A percentile compares a stretch with the other conserved stretches of the same genome.
phyloP scores from a whole-genome alignment of 2,113 vertebrate genomes.

The Oxyura jamaicensis region DNA sequence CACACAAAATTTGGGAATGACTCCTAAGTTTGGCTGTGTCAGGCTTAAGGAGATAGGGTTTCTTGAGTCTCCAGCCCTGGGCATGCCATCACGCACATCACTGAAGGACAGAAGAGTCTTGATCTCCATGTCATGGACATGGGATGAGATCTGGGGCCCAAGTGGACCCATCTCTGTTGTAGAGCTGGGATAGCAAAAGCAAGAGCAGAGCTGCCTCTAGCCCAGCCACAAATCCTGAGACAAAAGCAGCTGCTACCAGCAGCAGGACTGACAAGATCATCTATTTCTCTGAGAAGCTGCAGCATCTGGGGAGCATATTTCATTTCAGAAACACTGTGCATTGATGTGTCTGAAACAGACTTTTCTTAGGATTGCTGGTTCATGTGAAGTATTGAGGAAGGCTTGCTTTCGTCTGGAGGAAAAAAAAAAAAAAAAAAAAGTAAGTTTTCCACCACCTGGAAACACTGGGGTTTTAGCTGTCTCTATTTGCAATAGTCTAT shows the following conservation, averaged over 20 bases:
- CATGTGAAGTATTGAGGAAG: background rate
- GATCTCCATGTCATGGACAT: background rate
- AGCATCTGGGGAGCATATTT: conserved; percentile 63
- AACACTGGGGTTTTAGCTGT: background rate
- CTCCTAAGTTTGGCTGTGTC: too few species aligned
- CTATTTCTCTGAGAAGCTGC: conserved; percentile 31
- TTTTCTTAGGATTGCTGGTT: conserved; percentile 34
- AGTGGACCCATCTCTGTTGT: background rate
- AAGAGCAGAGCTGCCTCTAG: background rate
- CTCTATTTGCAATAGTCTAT: background rate
- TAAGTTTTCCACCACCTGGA: conserved; percentile 16
- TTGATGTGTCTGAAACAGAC: conserved; percentile 13
- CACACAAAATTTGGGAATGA: background rate
- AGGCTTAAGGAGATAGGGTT: background rate
- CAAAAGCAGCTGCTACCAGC: conserved; percentile 34
- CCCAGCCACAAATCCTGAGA: conserved; percentile 18
- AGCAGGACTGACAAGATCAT: conserved; percentile 44
- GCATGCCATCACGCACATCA: background rate
- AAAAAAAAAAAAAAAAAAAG: too few species aligned
- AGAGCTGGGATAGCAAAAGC: background rate
- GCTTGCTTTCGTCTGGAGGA: background rate
- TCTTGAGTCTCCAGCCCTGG: background rate
- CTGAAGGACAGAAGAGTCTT: background rate
- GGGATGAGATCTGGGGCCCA: background rate
- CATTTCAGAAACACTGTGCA: conserved; percentile 3